phyloP scores from a whole-genome alignment of 2,113 vertebrate species.

The Melanerpes aurifrons region DNA sequence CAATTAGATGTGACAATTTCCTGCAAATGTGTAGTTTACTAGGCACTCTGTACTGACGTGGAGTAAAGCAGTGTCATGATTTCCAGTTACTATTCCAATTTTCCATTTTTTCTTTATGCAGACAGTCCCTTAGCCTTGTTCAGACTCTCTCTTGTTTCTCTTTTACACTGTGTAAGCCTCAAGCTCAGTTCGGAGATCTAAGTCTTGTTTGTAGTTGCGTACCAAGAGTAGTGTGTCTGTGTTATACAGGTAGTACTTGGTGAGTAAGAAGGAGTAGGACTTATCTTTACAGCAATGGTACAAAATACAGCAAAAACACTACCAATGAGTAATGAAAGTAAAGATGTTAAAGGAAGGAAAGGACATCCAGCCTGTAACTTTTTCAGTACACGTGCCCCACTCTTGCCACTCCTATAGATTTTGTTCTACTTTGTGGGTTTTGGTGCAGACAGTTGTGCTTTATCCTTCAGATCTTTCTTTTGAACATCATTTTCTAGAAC shows the following conservation, averaged over 20 bases:
- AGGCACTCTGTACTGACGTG: neutral
- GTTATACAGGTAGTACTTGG: neutral
- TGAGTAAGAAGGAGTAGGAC: neutral
- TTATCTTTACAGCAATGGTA: neutral
- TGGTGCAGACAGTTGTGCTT: neutral
- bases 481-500: neutral
- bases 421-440: neutral
- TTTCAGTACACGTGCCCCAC: neutral
- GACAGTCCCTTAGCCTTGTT: neutral
- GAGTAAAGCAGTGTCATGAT: neutral
- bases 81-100: neutral
- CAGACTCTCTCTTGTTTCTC: neutral
- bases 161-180: neutral
- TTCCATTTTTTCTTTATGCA: neutral
- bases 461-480: neutral
- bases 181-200: neutral
- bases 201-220: neutral
- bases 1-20: slow-evolving; percentile 17
- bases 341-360: neutral
- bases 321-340: neutral
- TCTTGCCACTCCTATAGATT: neutral
- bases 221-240: neutral
- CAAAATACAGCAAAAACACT: neutral
- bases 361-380: neutral
- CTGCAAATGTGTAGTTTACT: slow-evolving; percentile 3